phyloP scores from a whole-genome alignment of 2,113 vertebrate species.

The Mus spicilegus region DNA sequence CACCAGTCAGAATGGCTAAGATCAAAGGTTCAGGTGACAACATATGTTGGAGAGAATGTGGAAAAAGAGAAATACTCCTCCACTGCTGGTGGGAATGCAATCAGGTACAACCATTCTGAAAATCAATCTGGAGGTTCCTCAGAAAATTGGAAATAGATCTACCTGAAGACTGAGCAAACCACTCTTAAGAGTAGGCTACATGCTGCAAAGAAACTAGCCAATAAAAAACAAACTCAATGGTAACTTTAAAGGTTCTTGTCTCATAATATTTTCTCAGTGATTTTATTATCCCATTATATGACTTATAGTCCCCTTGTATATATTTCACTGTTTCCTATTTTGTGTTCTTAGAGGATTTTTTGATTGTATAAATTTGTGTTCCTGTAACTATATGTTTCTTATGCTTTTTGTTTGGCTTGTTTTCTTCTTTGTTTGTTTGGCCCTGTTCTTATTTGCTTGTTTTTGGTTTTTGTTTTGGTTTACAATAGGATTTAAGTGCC shows the following conservation, averaged over 20 bases:
- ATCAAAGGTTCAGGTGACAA: too few relatives aligned
- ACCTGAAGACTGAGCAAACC: neutral
- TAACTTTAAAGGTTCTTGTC: neutral
- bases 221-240: neutral
- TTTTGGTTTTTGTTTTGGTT: neutral
- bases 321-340: neutral
- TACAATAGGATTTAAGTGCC: neutral
- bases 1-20: too few relatives aligned
- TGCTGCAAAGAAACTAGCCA: neutral
- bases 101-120: too few relatives aligned
- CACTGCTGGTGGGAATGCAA: too few relatives aligned
- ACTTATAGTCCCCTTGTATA: neutral
- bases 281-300: neutral
- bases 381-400: neutral
- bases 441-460: neutral
- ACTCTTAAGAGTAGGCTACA: neutral
- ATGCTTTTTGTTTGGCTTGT: neutral
- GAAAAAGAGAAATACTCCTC: too few relatives aligned
- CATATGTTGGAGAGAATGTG: too few relatives aligned
- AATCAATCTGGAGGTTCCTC: too few relatives aligned
- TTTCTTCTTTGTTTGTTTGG: neutral
- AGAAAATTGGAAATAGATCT: too few relatives aligned
- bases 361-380: neutral
- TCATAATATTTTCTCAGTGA: neutral
- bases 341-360: neutral